These are phyloP conservation scores for Acromyrmex heyeri DNA, from an alignment of 1,140 invertebrate species.

Conservation along the genomic window DNA sequence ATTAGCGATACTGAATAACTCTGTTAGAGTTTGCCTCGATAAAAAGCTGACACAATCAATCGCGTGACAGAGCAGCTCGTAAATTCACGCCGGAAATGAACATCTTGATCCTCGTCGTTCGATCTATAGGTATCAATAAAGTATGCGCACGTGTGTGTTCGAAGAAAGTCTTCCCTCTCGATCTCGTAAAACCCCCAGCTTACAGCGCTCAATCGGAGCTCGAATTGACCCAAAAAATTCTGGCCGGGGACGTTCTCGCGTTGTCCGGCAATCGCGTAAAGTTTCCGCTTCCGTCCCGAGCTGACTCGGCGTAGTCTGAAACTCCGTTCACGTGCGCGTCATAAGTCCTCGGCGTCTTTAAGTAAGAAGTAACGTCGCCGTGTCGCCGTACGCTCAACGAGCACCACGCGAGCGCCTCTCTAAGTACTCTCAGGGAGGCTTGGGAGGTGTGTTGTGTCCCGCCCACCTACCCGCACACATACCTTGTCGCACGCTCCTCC, in stretches of 20 bases:
- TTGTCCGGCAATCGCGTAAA: constrained; percentile 47
- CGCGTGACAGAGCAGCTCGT: constrained; percentile 11
- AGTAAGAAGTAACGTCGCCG: constrained; percentile 78
- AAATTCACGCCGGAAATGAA: constrained; percentile 29
- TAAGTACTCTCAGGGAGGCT: constrained; percentile 72
- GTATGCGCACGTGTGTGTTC: background rate
- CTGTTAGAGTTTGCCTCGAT: background rate
- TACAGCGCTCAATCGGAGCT: constrained; percentile 42
- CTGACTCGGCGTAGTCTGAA: constrained; percentile 60
- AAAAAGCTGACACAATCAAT: constrained; percentile 17
- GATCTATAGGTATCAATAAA: background rate
- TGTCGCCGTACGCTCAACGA: constrained; percentile 48
- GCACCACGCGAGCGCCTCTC: constrained; percentile 67
- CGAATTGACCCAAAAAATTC: constrained; percentile 54
- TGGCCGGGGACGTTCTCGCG: constrained; percentile 8
- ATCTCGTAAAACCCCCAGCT: constrained; percentile 47
- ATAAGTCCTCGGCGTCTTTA: constrained; percentile 78
- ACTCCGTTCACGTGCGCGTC: constrained; percentile 79
- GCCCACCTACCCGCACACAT: constrained; percentile 23
- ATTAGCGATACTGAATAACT: background rate
- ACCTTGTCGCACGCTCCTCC: constrained; percentile 26
- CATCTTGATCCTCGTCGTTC: background rate
- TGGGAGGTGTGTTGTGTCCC: constrained; percentile 24
- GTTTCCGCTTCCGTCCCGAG: constrained; percentile 37
- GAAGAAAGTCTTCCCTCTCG: background rate